Base-by-base conservation (phyloP, 2,888 invertebrate species). In the Abscondita cerata region DNA sequence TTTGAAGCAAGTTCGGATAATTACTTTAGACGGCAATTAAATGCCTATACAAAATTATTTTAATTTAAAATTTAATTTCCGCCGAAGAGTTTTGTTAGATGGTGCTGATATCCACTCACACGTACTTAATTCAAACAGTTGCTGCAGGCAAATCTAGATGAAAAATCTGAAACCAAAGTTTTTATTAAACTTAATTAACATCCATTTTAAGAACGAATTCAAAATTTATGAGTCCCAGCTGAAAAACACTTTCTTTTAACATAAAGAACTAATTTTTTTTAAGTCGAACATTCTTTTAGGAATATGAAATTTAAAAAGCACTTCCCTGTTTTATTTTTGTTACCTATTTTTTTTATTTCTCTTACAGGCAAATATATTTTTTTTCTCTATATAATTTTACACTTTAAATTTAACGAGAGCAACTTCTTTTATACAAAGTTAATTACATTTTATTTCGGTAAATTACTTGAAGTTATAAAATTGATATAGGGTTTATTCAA, bases 11-110 rank as follows among this genome's bases (percentile, higher is more conserved):
- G 64, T 61, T 62, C 56, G 62, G 52, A 69, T 73, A 76, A 75
- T 76, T 75, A 72, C 71, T 70, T 73, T 68, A 66, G 72, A 70
- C 70, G 65, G 74, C 76, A 77, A 76, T 77, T 76, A 76, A 73
- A 74, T 72, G 73, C 72, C 76, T 72, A 76, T 77, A 76, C 71
- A 76, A 77, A 76, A 77, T 76, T 76, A 76, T 76, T 76, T 76
- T 73, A 76, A 77, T 76, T 76, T 75, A 73, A 65, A 74, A 68
- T 72, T 73, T 73, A 73, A 73, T 72, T 72, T 73, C 73, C 73
- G 73, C 57, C 52, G 68, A 64, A 65, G 65, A 54, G 55, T 62
- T 60, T 51, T 59, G 64, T 52, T 57, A 54, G 61, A 65, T 58
- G 57, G 58, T 57, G 64, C 40, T 52, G 62, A 68, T 62, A 62